phyloP scores from a whole-genome alignment of 1,140 invertebrate genomes.

The Panulirus ornatus region DNA sequence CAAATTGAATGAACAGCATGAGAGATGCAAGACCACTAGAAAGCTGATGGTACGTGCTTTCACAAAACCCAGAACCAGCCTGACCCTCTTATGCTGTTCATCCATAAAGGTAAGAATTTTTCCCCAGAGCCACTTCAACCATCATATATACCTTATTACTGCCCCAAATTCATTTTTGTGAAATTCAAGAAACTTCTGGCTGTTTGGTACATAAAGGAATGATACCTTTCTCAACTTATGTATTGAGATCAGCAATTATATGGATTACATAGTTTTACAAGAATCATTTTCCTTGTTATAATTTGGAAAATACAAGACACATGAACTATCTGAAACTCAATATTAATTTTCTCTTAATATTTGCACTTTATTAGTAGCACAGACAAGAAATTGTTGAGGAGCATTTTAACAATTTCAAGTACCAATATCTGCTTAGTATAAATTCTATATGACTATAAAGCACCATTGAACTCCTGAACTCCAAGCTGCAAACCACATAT shows the following conservation, averaged over 20 bases:
- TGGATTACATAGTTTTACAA: slow-evolving; percentile 21
- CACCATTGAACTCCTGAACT: slow-evolving; percentile 69
- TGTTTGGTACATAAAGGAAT: slow-evolving; percentile 35
- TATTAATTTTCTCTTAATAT: slow-evolving; percentile 27
- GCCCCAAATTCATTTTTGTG: background rate
- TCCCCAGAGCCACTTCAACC: slow-evolving; percentile 58
- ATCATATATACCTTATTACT: background rate
- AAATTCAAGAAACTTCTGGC: background rate
- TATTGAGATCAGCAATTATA: slow-evolving; percentile 31
- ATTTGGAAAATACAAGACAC: background rate
- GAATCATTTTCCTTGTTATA: slow-evolving; percentile 4
- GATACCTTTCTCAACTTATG: slow-evolving; percentile 24
- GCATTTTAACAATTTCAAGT: slow-evolving; percentile 58
- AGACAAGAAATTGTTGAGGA: slow-evolving; percentile 48
- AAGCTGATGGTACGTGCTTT: slow-evolving; percentile 44
- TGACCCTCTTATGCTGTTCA: slow-evolving; percentile 5
- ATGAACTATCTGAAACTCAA: slow-evolving; percentile 38
- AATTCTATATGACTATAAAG: slow-evolving; percentile 72
- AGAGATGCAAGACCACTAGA: slow-evolving; percentile 27
- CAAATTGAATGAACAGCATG: background rate
- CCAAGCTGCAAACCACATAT: slow-evolving; percentile 46
- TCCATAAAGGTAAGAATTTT: background rate
- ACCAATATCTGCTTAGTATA: slow-evolving; percentile 64
- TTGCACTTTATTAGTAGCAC: slow-evolving; percentile 54
- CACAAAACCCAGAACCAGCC: slow-evolving; percentile 63